Evolutionary conservation across 2,888 invertebrate species (phyloP), one percentile per base, ranked within the genome.

Genomic region (Andrena trimmerana): DNA sequence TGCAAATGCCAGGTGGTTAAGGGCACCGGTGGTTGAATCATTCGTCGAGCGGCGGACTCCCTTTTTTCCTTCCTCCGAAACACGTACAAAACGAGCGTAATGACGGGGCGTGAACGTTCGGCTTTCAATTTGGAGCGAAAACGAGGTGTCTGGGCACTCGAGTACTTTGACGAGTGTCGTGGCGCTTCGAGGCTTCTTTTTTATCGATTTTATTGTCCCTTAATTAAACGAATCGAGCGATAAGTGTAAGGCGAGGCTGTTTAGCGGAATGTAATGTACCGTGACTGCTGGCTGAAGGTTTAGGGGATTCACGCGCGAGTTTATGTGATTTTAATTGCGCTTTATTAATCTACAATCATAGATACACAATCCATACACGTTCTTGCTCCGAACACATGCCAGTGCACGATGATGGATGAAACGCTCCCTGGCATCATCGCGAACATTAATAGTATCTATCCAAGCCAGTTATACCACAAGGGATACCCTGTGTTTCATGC

Each of bases 1-100:
- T 80, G 81, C 80, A 81, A 81, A 80, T 81, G 31, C 42, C 68
- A 60, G 65, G 48, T 48, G 60, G 63, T 67, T 36, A 57, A 72
- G 54, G 13, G 60, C 16, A 42, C 42, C 42, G 42, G 42, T 42
- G 42, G 42, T 42, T 42, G 42, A 63, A 59, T 50, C 68, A 65
- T 31, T 60, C 60, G 59, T 27, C 20, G 33, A 62, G 67, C 29
- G n/a, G 65, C 48, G 48, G 7, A n/a, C 6, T n/a, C 16, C 59
- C n/a, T 31, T 57, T 27, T 33, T 63, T 33, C 16, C n/a, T 27
- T 48, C 20, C 2, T 20, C 4, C 2, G 29, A 24, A 33, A 69
- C 65, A 16, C 48, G 36, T 16, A 20, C 31, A 31, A 66, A 78
- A 57, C 16, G 63, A 52, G 69, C 65, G 52, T 60, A 78, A 65